phyloP scores from a whole-genome alignment of 2,888 invertebrate genomes.

The Epinotia ramella region DNA sequence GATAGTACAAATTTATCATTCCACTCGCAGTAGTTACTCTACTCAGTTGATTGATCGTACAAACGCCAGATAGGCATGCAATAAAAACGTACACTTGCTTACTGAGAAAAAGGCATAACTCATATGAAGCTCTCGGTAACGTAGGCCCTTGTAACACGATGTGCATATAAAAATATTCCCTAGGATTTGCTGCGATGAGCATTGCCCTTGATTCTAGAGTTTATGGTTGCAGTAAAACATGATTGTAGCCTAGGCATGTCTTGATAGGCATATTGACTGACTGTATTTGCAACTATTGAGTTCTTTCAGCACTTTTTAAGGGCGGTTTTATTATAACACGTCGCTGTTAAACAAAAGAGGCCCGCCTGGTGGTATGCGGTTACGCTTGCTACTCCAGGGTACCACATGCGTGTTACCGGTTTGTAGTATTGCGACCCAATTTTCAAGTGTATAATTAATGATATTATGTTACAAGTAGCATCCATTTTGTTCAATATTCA shows the following conservation, averaged over 20 bases:
- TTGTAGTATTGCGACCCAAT: too few species aligned
- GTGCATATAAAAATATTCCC: slow-evolving; percentile 15
- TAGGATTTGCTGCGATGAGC: slow-evolving; percentile 35
- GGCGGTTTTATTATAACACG: too few species aligned
- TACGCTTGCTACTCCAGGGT: too few species aligned
- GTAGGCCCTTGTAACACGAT: background rate
- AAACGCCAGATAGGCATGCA: slow-evolving; percentile 27
- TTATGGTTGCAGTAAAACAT: slow-evolving; percentile 34
- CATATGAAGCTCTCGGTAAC: too few species aligned
- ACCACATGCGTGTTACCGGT: too few species aligned
- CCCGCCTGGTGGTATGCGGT: too few species aligned
- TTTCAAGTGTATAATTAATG: too few species aligned
- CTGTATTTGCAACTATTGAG: background rate
- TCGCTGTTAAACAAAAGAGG: too few species aligned
- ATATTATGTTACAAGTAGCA: too few species aligned
- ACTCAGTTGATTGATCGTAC: slow-evolving; percentile 38
- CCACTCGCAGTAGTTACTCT: slow-evolving; percentile 7
- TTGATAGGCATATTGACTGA: slow-evolving; percentile 20
- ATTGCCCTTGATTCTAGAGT: slow-evolving; percentile 18
- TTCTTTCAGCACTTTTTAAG: background rate
- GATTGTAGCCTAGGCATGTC: background rate
- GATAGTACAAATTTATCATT: slow-evolving; percentile 11
- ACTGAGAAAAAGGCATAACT: slow-evolving; percentile 5
- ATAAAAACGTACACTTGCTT: slow-evolving; percentile 27
- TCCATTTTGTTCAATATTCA: too few species aligned